These are phyloP conservation scores for Xanthia togata DNA, from an alignment of 2,888 invertebrate species.

Conservation along the genomic window DNA sequence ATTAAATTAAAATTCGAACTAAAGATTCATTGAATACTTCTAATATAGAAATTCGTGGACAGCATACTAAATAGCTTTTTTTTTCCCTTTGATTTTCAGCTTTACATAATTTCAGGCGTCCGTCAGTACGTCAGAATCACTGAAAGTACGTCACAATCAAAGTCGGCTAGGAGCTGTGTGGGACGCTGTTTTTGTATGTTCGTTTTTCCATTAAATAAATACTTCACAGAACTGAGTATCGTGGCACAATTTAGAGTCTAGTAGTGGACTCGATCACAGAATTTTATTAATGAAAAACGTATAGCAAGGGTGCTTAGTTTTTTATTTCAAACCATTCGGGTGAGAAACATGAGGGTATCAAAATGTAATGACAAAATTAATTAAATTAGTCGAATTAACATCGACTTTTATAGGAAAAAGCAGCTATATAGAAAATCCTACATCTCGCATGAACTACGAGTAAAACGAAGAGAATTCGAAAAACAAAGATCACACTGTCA, in stretches of 20 bases:
- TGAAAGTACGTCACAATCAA: slow-evolving; percentile 36
- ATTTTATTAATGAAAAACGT: slow-evolving; percentile 22
- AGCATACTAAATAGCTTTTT: neutral
- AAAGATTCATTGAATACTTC: neutral
- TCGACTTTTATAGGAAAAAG: neutral
- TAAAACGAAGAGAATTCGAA: neutral
- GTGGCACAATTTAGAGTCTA: slow-evolving; percentile 18
- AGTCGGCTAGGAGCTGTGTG: slow-evolving; percentile 20
- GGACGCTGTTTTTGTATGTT: slow-evolving; percentile 33
- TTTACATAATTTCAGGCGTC: slow-evolving; percentile 27
- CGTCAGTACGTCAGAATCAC: slow-evolving; percentile 22
- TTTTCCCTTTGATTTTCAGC: slow-evolving; percentile 13
- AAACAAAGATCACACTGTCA: neutral
- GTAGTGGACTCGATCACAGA: neutral
- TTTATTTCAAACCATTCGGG: neutral
- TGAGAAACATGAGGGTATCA: neutral
- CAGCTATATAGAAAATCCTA: neutral
- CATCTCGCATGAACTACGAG: neutral
- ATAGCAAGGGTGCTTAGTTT: neutral
- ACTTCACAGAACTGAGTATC: slow-evolving; percentile 13
- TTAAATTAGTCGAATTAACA: neutral
- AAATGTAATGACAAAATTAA: neutral
- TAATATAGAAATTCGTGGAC: neutral
- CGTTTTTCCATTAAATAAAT: slow-evolving; percentile 20
- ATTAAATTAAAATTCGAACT: too few relatives aligned